Evolutionary conservation across 2,113 vertebrate species (phyloP).

Genomic region (Thoracochromis brauschi): DNA sequence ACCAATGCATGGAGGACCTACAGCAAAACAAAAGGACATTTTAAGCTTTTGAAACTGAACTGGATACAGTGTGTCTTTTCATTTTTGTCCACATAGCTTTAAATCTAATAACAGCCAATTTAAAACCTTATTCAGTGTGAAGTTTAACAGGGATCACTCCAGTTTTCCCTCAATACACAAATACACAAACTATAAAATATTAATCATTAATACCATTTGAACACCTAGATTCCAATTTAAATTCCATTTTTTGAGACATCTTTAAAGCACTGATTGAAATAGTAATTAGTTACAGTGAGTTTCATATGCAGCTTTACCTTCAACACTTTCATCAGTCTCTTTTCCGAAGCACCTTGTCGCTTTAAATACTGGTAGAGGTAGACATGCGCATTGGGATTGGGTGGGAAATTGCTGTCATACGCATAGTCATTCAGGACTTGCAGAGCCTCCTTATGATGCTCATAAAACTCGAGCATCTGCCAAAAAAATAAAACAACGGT

Average conservation of each 20-base stretch:
- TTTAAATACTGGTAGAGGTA: slow-evolving; percentile 84
- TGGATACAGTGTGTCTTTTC: background rate
- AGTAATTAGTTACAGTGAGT: background rate
- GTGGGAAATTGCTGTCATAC: slow-evolving; percentile 78
- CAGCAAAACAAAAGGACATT: background rate
- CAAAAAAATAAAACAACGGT: background rate
- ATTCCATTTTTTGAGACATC: background rate
- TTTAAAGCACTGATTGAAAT: background rate
- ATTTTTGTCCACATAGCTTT: background rate
- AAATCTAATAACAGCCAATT: background rate
- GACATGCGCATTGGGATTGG: slow-evolving; percentile 88
- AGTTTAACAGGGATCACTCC: background rate
- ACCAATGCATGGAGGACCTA: slow-evolving; percentile 78
- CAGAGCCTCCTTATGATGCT: slow-evolving; percentile 67
- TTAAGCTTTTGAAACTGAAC: background rate
- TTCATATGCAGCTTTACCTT: slow-evolving; percentile 66
- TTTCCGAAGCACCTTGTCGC: slow-evolving; percentile 62
- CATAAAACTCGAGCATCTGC: slow-evolving; percentile 87
- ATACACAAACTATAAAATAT: background rate
- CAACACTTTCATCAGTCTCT: slow-evolving; percentile 70
- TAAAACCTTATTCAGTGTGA: background rate
- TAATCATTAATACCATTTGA: background rate
- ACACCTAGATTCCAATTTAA: background rate
- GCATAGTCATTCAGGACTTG: slow-evolving; percentile 81
- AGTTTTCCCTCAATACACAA: background rate